Evolutionary conservation across 2,797 vertebrate species (phyloP), one percentile per base, ranked within the genome.

Genomic region (Gobio occitaniae): DNA sequence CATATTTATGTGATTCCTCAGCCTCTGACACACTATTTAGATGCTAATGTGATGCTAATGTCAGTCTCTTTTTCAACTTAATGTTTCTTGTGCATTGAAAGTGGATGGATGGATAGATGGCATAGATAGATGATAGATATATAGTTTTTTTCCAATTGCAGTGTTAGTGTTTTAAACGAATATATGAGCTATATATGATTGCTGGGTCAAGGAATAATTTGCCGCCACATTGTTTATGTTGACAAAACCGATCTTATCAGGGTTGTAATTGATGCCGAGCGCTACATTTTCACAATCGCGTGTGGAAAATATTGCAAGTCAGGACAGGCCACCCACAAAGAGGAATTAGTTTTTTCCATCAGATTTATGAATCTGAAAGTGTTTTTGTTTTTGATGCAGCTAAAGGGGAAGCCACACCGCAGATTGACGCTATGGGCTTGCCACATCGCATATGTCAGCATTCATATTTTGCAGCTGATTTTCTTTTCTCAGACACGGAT

Each of bases 1-100:
- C 36, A 78, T 84, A 70, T 78, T 78, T 84, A 78, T 84, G 36
- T 38, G 65, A 84, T 84, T 84, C 61, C 65, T 78, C 52, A 59
- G n/a, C 52, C 74, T 78, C 75, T 84, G 83, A 84, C 83, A 70
- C 38, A 48, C 52, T 52, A 70, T 84, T 78, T 70, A 70, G 65
- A 84, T 78, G 83, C 75, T 84, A 84, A 84, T 84, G 50, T 29
- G 52, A 70, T 78, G 32, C 32, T 32, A 32, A 32, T 32, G 32
- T 61, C 75, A 12, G 4, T 36, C 65, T 59, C 38, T 59, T 78
- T 77, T 59, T 36, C 17, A 3, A 32, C 16, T 5, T 16, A 19
- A 56, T 47, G 21, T 41, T 11, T 69, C 66, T 13, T 15, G 19
- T n/a, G 38, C 16, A 6, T 66, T 50, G 48, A 16, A 48, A 82